These are phyloP conservation scores for Trichopoda pennipes DNA, from an alignment of 2,888 invertebrate genomes.

Conservation along the genomic window DNA sequence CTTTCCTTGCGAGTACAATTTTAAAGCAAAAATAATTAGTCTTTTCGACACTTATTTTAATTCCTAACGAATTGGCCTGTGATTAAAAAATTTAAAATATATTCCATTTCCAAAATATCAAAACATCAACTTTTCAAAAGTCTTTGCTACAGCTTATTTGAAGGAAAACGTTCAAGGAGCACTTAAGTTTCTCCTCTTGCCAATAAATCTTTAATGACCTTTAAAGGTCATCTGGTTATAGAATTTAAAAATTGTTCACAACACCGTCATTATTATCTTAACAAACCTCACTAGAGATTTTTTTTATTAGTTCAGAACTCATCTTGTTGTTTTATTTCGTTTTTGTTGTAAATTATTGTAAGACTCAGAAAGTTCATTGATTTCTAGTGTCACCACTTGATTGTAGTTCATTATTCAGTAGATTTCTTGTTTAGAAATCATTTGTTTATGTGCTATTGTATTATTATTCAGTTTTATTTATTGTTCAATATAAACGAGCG, in stretches of 20 bases:
- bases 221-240: background rate
- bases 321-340: constrained; percentile 24
- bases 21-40: no score
- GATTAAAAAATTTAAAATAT: no score
- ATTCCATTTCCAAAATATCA: no score
- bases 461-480: constrained; percentile 22
- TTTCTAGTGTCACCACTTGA: constrained; percentile 70
- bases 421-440: constrained; percentile 21
- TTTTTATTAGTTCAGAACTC: constrained; percentile 1
- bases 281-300: background rate
- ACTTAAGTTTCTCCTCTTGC: no score
- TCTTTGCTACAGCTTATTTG: no score
- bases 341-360: constrained; percentile 30
- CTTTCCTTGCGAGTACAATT: no score
- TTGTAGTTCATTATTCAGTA: constrained; percentile 54
- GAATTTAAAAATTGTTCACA: background rate
- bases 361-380: constrained; percentile 64
- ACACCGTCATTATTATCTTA: background rate
- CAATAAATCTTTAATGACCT: background rate
- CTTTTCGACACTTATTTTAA: no score
- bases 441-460: constrained; percentile 17
- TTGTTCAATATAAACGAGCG: background rate
- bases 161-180: no score
- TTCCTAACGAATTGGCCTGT: no score
- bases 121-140: no score